phyloP scores from a whole-genome alignment of 2,797 vertebrate genomes.

The Sebastes dallii region DNA sequence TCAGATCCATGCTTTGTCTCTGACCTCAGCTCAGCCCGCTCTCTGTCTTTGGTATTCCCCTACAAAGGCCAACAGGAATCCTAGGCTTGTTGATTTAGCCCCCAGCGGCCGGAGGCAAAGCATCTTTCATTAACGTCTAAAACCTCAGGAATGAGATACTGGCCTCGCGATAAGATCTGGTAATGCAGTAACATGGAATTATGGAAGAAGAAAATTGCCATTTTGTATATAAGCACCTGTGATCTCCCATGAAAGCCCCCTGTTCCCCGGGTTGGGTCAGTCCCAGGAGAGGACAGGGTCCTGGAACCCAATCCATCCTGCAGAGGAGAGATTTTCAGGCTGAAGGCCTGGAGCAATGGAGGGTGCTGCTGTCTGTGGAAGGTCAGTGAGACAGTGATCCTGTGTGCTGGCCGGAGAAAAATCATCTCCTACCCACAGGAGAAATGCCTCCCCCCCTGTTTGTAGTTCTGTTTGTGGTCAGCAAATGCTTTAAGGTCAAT shows the following conservation, averaged over 20 bases:
- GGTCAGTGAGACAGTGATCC: slow-evolving; percentile 73
- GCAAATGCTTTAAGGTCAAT: slow-evolving; percentile 70
- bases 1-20: slow-evolving; percentile 58
- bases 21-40: slow-evolving; percentile 66
- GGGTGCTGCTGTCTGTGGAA: slow-evolving; percentile 70
- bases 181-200: slow-evolving; percentile 88
- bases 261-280: slow-evolving; percentile 77
- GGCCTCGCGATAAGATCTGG: slow-evolving; percentile 84
- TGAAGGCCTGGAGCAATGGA: slow-evolving; percentile 66
- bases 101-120: slow-evolving; percentile 78
- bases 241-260: slow-evolving; percentile 84
- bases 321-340: slow-evolving; percentile 73
- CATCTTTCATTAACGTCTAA: slow-evolving; percentile 88
- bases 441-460: slow-evolving; percentile 29
- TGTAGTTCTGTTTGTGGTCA: slow-evolving; percentile 67
- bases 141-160: slow-evolving; percentile 86
- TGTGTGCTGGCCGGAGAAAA: slow-evolving; percentile 71
- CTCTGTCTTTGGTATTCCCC: slow-evolving; percentile 73
- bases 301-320: slow-evolving; percentile 75
- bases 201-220: slow-evolving; percentile 87
- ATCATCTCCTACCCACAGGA: slow-evolving; percentile 67
- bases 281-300: slow-evolving; percentile 74
- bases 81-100: slow-evolving; percentile 81
- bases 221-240: slow-evolving; percentile 89
- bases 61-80: slow-evolving; percentile 83